A percentile compares a stretch with the other conserved stretches of the same genome.
phyloP scores from a whole-genome alignment of 2,888 invertebrate species.

The Acrocera orbiculus region DNA sequence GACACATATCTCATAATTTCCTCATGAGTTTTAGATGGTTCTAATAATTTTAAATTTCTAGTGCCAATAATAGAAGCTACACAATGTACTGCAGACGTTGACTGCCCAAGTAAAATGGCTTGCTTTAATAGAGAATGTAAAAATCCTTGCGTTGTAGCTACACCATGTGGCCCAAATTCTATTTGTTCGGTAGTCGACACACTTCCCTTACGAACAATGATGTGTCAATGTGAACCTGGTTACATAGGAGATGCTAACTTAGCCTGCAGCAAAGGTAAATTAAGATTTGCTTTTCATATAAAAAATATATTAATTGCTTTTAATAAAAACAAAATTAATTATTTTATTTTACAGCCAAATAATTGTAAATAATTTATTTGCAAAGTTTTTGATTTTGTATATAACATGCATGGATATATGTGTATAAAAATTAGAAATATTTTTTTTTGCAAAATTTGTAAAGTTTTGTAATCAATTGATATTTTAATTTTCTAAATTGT shows the following conservation, averaged over 20 bases:
- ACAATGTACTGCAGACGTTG: conserved; percentile 61
- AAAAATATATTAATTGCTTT: no score
- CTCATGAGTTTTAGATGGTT: no score
- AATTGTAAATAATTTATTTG: not conserved
- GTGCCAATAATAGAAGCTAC: conserved; percentile 37
- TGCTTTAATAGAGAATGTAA: conserved; percentile 64
- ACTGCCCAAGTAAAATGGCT: conserved; percentile 69
- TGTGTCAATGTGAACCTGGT: conserved; percentile 69
- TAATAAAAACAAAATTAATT: no score
- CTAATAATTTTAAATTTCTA: no score
- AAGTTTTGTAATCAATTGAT: no score
- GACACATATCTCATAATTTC: no score
- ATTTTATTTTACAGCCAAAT: not conserved
- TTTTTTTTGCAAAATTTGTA: conserved; percentile 6
- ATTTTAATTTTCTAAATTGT: no score
- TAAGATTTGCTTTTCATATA: conserved; percentile 14
- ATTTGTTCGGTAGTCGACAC: conserved; percentile 73
- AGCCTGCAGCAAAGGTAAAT: conserved; percentile 60
- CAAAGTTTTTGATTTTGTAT: conserved; percentile 2
- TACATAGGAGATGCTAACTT: conserved; percentile 73
- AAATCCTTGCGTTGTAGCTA: conserved; percentile 60
- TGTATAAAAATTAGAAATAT: conserved; percentile 8
- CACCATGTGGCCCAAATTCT: conserved; percentile 65
- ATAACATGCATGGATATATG: no score
- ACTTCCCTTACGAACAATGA: conserved; percentile 70